Evolutionary conservation across 2,113 vertebrate species (phyloP), one percentile per base, ranked within the genome.

Genomic region (Ageneiosus marmoratus): DNA sequence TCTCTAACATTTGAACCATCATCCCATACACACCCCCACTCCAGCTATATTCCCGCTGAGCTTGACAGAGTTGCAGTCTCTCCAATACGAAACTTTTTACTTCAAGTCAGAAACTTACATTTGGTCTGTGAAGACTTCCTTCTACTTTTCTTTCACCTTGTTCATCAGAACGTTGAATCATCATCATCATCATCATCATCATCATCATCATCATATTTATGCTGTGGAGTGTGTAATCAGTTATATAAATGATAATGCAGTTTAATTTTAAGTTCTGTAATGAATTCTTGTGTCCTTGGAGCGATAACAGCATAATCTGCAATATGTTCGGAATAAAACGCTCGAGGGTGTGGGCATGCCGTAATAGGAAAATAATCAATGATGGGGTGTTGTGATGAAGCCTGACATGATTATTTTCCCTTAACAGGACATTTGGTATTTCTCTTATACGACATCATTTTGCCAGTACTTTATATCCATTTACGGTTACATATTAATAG

Each of bases 61-160:
- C 63, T 62, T 65, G 79, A 79, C 62, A 60, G 77, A 78, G 83
- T 84, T 60, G 44, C 48, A 15, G 32, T 69, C n/a, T 46, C 67
- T 79, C 46, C 32, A 63, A 65, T 12, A 18, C 41, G 34, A 63
- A 32, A 58, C 58, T 34, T 13, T 74, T 83, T 27, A 29, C 9
- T 1, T 70, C 10, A 24, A 41, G 55, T 20, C 18, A 53, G 18
- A 27, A 58, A 12, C 24, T n/a, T 58, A 58, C 56, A 58, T 58
- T 58, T 27, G 11, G 2, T 29, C 27, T 29, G 60, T 13, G 16
- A 29, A 3, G 2, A 62, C 27, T 27, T 60, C n/a, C 58, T 60
- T 60, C 11, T 27, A 62, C 29, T 62, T 27, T 32, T 62, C 27
- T 32, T 62, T 62, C 5, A 62, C 27, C 58, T 27, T 29, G 44